phyloP scores from a whole-genome alignment of 1,140 invertebrate genomes.

The Drosophila cardini region DNA sequence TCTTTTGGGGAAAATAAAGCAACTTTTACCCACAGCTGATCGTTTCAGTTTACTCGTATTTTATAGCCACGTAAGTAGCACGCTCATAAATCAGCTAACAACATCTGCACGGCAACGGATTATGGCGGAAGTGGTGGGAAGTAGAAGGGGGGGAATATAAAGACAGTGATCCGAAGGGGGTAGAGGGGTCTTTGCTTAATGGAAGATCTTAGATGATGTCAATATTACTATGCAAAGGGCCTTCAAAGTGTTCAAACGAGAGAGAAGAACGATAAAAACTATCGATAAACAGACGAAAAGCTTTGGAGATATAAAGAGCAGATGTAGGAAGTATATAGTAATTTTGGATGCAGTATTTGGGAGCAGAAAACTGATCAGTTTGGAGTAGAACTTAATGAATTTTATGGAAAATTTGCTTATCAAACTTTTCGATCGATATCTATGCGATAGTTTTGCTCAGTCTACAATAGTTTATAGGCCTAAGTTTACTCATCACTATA shows the following conservation, averaged over 20 bases:
- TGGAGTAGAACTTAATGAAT: too few species aligned
- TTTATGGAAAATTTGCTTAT: too few species aligned
- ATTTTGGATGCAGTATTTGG: too few species aligned
- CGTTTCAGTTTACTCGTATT: constrained; percentile 35
- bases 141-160: background rate
- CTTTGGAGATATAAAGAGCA: background rate
- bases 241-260: constrained; percentile 22
- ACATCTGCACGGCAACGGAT: constrained; percentile 47
- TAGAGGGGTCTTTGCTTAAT: constrained; percentile 5
- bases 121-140: constrained; percentile 19
- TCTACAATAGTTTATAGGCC: background rate
- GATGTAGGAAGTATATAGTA: too few species aligned
- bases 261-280: constrained; percentile 28
- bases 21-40: constrained; percentile 72
- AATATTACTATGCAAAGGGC: constrained; percentile 69
- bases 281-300: background rate
- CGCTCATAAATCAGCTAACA: constrained; percentile 67
- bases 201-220: constrained; percentile 58
- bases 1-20: constrained; percentile 38
- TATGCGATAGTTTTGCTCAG: constrained; percentile 5
- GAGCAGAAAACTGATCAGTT: too few species aligned
- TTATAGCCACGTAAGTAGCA: constrained; percentile 75
- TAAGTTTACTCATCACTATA: background rate
- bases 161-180: background rate
- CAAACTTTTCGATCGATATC: background rate